These are phyloP conservation scores for Vulpes vulpes DNA, from an alignment of 2,113 vertebrate genomes.

Conservation along the genomic window DNA sequence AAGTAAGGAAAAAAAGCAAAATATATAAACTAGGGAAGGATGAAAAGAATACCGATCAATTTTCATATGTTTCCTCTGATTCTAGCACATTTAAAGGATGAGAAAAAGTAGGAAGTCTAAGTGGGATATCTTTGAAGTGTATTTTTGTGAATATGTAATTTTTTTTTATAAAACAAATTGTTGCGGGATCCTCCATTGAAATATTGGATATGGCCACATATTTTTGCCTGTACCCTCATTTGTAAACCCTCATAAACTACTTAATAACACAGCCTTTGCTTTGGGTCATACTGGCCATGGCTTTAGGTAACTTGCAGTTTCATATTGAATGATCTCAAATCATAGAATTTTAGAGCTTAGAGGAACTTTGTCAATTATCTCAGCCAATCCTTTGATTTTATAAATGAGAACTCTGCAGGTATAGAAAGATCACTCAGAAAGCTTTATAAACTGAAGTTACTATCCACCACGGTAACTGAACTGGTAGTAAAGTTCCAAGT, in stretches of 20 bases:
- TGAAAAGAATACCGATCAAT: not conserved
- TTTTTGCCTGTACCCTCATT: not conserved
- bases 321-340: not conserved
- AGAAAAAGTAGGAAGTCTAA: not conserved
- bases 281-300: not conserved
- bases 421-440: not conserved
- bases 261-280: conserved; percentile 16
- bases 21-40: conserved; percentile 27
- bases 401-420: not conserved
- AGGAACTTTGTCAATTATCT: not conserved
- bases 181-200: not conserved
- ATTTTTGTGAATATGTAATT: conserved; percentile 5
- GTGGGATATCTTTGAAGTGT: conserved; percentile 5
- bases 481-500: not conserved
- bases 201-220: not conserved
- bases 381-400: not conserved
- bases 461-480: not conserved
- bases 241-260: not conserved
- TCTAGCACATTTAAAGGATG: not conserved
- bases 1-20: conserved; percentile 18
- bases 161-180: conserved; percentile 24
- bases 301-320: not conserved
- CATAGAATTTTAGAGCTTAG: not conserved
- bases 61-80: conserved; percentile 43
- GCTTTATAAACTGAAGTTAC: not conserved